Base-by-base conservation (phyloP, 1,140 invertebrate genomes). In the Pygmarrhopalites habei region DNA sequence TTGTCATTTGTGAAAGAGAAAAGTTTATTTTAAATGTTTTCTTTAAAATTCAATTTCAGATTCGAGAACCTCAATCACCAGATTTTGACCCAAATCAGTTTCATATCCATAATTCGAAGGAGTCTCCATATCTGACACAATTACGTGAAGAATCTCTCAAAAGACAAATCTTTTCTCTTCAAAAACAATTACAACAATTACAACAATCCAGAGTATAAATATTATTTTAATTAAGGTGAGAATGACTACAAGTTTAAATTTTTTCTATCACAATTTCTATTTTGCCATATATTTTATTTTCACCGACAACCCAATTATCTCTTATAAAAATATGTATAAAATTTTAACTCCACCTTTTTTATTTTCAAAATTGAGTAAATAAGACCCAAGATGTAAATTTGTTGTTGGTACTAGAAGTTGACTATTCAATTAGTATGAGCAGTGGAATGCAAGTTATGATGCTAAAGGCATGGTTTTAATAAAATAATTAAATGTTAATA, bases 51-150 rank as follows among this genome's bases (percentile, higher is more conserved):
- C 49, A 25, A n/a, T 5, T 14, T 14, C 49, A 25, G 10, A 7
- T 21, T 7, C 26, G 19, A 39, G 12, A 10, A 14, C 35, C 28
- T 12, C 53, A 15, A 19, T 29, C 19, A 2, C 43, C 21, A 39
- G 10, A 15, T 14, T 28, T 15, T 49, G 41, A 19, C 15, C 51
- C 5, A 41, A 15, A 32, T 26, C 25, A 3, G 1, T 1, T 25
- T 5, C 32, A 23, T 7, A n/a, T 19, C 28, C 15, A 15, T 39
- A 65, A 65, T 32, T 28, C 35, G 39, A 65, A 65, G 30, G 64
- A 65, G 39, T 65, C 64, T 46, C 58, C 58, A 14, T 60, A 56
- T 23, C 41, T 65, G 17, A 21, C 51, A 15, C 35, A 65, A 55
- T 35, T 65, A 17, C 35, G 63, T 4, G 44, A 62, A 19, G 23